Evolutionary conservation across 64 coral and sea anemone genomes (phyloP).

Genomic region (Pocillopora damicornis): DNA sequence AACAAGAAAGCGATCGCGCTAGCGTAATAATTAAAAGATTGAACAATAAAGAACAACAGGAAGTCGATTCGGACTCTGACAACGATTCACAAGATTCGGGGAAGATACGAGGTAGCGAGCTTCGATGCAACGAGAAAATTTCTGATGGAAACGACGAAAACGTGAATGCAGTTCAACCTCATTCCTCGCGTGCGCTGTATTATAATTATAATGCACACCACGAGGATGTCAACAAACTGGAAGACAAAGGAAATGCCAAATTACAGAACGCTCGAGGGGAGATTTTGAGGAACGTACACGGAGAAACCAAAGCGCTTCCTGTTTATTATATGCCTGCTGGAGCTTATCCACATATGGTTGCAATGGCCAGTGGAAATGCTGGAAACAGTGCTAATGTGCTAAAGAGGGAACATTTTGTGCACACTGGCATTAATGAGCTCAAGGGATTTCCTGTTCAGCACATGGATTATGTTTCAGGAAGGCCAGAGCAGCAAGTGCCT

Average conservation of each 20-base stretch:
- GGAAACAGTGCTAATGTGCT: background rate
- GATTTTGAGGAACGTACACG: background rate
- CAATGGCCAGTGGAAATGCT: background rate
- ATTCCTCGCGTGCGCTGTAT: slow-evolving; percentile 53
- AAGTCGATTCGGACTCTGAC: slow-evolving; percentile 71
- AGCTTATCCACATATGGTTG: slow-evolving; percentile 22
- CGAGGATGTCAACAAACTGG: slow-evolving; percentile 43
- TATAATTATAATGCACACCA: slow-evolving; percentile 50
- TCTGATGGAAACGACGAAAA: slow-evolving; percentile 24
- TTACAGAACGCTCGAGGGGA: slow-evolving; percentile 10
- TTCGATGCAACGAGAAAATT: slow-evolving; percentile 63
- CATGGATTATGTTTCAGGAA: slow-evolving; percentile 57
- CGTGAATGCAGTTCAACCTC: background rate
- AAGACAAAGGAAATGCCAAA: slow-evolving; percentile 42
- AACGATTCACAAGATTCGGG: slow-evolving; percentile 45
- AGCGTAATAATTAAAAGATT: slow-evolving; percentile 70
- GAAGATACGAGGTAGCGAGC: slow-evolving; percentile 51
- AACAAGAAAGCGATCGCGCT: slow-evolving; percentile 52
- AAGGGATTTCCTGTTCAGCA: slow-evolving; percentile 26
- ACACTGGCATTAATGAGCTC: slow-evolving; percentile 33
- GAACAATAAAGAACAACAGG: slow-evolving; percentile 54
- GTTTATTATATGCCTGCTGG: slow-evolving; percentile 34
- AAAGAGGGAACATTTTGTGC: slow-evolving; percentile 20
- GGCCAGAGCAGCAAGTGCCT: slow-evolving; percentile 90
- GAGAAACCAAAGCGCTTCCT: slow-evolving; percentile 14